A percentile compares a stretch with the other conserved stretches of the same genome.
Evolutionary conservation across 2,888 invertebrate genomes (phyloP).

Genomic region (Eupeodes latifasciatus): DNA sequence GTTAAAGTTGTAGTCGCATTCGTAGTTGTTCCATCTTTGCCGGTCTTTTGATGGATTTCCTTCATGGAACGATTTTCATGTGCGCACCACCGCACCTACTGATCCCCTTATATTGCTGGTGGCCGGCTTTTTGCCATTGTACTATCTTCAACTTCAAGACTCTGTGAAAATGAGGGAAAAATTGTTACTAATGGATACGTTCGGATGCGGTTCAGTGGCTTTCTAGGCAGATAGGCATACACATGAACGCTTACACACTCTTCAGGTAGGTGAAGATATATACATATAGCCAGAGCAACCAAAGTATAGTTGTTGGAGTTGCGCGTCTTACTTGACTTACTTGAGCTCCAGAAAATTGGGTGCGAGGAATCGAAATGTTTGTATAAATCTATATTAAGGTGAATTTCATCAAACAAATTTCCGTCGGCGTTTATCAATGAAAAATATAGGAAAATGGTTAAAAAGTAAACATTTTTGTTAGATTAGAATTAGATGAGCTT

Average conservation of each 20-base stretch:
- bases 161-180: constrained; percentile 76
- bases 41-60: constrained; percentile 73
- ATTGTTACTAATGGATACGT: constrained; percentile 76
- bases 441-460: too few relatives aligned
- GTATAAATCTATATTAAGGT: constrained; percentile 26
- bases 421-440: too few relatives aligned
- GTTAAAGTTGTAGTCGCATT: background rate
- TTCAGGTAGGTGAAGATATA: background rate
- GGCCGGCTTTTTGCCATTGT: constrained; percentile 43
- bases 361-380: constrained; percentile 71
- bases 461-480: too few relatives aligned
- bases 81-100: constrained; percentile 43
- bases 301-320: constrained; percentile 1
- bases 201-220: constrained; percentile 76
- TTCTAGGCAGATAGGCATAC: constrained; percentile 69
- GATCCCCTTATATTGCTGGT: constrained; percentile 2
- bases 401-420: constrained; percentile 14
- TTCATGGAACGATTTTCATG: constrained; percentile 72
- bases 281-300: background rate
- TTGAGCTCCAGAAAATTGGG: constrained; percentile 72
- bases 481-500: too few relatives aligned
- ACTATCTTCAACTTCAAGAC: constrained; percentile 26
- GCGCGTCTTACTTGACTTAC: constrained; percentile 75
- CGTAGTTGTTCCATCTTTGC: constrained; percentile 49
- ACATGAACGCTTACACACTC: constrained; percentile 59